Evolutionary conservation across 2,113 vertebrate genomes (phyloP).

Genomic region (Mus musculus): DNA sequence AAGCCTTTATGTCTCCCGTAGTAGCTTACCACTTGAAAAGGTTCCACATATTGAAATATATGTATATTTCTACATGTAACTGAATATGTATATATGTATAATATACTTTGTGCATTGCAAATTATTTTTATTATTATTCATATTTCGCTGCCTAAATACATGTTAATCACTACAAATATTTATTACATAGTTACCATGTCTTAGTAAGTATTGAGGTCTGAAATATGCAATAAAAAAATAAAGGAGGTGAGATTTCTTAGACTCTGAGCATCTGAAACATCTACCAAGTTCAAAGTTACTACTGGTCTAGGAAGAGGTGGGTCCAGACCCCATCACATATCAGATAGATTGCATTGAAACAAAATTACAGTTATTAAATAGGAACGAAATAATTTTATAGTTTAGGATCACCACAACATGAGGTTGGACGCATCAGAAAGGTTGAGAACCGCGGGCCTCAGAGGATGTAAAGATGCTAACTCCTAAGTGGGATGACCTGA

Average conservation of each 20-base stretch:
- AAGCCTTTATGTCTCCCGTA: background rate
- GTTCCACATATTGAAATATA: slow-evolving; percentile 7
- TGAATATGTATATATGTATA: background rate
- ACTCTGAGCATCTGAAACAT: background rate
- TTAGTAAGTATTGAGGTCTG: background rate
- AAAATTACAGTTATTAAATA: background rate
- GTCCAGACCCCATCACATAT: background rate
- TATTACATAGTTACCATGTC: slow-evolving; percentile 47
- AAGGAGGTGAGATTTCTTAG: background rate
- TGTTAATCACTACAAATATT: background rate
- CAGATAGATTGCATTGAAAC: background rate
- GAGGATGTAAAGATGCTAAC: background rate
- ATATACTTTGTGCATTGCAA: background rate
- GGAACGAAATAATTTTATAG: background rate
- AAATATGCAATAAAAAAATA: slow-evolving; percentile 29
- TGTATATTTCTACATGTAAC: too few species aligned
- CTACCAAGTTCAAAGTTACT: background rate
- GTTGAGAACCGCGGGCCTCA: background rate
- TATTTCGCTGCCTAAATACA: background rate
- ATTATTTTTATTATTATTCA: background rate
- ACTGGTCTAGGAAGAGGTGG: background rate
- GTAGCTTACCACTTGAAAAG: background rate
- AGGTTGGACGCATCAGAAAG: background rate
- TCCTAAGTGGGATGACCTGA: background rate
- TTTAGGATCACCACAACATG: background rate